Evolutionary conservation across 1,140 invertebrate genomes (phyloP), one percentile per base, ranked within the genome.

Genomic region (Drosophila rhopaloa): DNA sequence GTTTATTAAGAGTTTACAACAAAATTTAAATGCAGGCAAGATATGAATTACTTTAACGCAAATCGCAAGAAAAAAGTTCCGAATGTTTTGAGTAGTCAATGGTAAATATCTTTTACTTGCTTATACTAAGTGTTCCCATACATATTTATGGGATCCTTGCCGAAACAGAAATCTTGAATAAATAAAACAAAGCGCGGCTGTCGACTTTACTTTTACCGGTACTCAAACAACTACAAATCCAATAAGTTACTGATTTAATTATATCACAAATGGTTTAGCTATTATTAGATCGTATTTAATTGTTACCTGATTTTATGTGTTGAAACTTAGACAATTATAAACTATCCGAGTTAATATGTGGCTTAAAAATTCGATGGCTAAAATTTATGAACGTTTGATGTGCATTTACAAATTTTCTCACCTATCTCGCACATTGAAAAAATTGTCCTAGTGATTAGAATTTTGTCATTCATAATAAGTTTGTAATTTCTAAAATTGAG

Each of bases 41-140:
- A 50, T 71, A 71, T 71, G 65, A 71, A 71, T 71, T 71, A 71
- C 68, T 71, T 71, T 71, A 71, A 38, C n/a, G 58, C 37, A 72
- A 71, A 71, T 41, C 46, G 38, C 54, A 71, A 72, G 54, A 57
- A 71, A 71, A 47, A 72, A 73, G 70, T 73, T 71, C 68, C 68
- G 70, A 72, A 40, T 59, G 68, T 71, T 51, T 71, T 58, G 46
- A 59, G 13, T 72, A 44, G 61, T 67, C 62, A 41, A 51, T 37
- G 60, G 37, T 27, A 32, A 35, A 56, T 56, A 40, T 68, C 50
- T 70, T 41, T 48, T n/a, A 71, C 56, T 57, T 32, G 63, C 67
- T 56, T 56, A 48, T 55, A 37, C 37, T 57, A 53, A 38, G 24
- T 65, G 48, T 38, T 44, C 57, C 47, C 60, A 68, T 53, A 37